Base-by-base conservation (phyloP, 2,888 invertebrate genomes). In the Anthoptus insignis region DNA sequence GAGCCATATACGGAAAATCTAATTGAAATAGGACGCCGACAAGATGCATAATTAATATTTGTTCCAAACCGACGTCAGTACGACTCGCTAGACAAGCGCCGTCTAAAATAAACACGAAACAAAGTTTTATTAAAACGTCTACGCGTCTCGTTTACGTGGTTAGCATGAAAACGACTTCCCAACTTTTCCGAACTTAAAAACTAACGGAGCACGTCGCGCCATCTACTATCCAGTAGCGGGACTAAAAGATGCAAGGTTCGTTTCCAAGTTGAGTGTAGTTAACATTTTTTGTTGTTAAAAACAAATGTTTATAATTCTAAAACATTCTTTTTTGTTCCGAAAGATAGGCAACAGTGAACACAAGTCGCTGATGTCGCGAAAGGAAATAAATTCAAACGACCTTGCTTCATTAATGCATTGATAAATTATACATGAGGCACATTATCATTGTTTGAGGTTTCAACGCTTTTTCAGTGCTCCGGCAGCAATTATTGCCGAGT, bases 341-440 rank as follows among this genome's bases (percentile, higher is more conserved):
- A 50, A 50, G 21, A 50, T 50, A 57, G 22, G 29, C 8, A 14
- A 57, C 32, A 19, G 52, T 14, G 29, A 59, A 76, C 77, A 77
- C 77, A 75, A 79, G 74, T 76, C 39, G 21, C 16, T 52, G 64
- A 64, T 42, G 39, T 58, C 32, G 39, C 50, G 13, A 74, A 81
- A 84, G 86, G 79, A 87, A 89, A 89, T 86, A 82, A 83, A 88
- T 89, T 86, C 86, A 86, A 83, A 84, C 86, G 91, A 90, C 90
- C 91, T 91, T 91, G 91, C 83, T 83, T 88, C 88, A 89, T 91
- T 89, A 89, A 89, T 86, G 84, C 87, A 72, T 73, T 75, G 74
- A 87, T 90, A 86, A 84, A 91, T 91, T 83, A 91, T 81, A 90
- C 88, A 89, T 89, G 89, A 88, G 85, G 76, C 70, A 76, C 80